Base-by-base conservation (phyloP, 2,888 invertebrate genomes). In the Dryomyza anilis region DNA sequence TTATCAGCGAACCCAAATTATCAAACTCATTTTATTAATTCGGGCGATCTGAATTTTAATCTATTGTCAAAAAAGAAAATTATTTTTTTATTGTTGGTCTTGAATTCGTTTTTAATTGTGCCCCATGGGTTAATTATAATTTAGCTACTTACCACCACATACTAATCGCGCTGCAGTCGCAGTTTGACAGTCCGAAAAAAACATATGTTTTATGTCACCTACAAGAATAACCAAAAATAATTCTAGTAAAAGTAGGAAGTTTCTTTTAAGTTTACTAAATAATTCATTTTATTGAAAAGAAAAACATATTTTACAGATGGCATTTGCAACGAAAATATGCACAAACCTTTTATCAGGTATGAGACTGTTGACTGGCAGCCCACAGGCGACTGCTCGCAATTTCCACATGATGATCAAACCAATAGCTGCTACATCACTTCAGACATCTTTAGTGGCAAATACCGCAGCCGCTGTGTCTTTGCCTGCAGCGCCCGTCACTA, bases 271-370 rank as follows among this genome's bases (percentile, higher is more conserved):
- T n/a, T n/a, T n/a, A n/a, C n/a, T n/a, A n/a, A n/a, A n/a, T n/a
- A n/a, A n/a, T n/a, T n/a, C n/a, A n/a, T n/a, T n/a, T n/a, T n/a
- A n/a, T n/a, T n/a, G n/a, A n/a, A n/a, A n/a, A n/a, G n/a, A n/a
- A n/a, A n/a, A n/a, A n/a, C n/a, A n/a, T n/a, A n/a, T n/a, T n/a
- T 67, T 60, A 2, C 12, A 80, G 80, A 81, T 79, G 81, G 72
- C 75, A 0, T 70, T 81, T 33, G 67, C 72, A 0, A 63, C 66
- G 30, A 76, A 71, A 70, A 62, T 76, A 62, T 56, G 52, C 60
- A 3, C 71, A 57, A 19, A 63, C 68, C 7, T 79, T 1, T 39
- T 60, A 23, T 53, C 56, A 39, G 55, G 67, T 1, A 12, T 68
- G 27, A 66, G 58, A n/a, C 19, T 30, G 21, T 12, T 70, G 7